Evolutionary conservation across 2,797 vertebrate genomes (phyloP), one percentile per base, ranked within the genome.

Genomic region (Octomys mimax): DNA sequence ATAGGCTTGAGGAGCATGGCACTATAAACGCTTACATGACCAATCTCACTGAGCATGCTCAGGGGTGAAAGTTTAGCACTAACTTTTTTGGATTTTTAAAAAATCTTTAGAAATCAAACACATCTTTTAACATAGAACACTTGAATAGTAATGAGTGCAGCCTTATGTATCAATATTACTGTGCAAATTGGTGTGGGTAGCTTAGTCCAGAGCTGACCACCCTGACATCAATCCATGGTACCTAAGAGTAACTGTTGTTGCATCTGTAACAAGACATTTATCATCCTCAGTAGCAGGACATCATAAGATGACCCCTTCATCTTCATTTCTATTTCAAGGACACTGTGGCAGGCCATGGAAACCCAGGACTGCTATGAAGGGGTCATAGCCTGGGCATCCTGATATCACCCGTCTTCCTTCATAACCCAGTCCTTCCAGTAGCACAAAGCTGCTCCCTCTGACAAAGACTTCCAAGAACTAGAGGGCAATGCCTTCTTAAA

Each of bases 41-140:
- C 98, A 98, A 98, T 99, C 98, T 98, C 98, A 98, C 98, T 97
- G 98, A 98, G 98, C 96, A 97, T 98, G 98, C 98, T 98, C 98
- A 98, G 98, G 98, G 98, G 98, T 98, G 97, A 98, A 98, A 97
- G 98, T 98, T 99, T 99, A 99, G 98, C 98, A 99, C 98, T 98
- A 99, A 92, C 99, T 98, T 98, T 98, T 98, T 98, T 96, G 61
- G 61, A 61, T 98, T 97, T 98, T 83, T 83, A 96, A 98, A 98
- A 96, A 98, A 98, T 97, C 98, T 98, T 98, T 97, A 98, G 98
- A 99, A 99, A 98, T 98, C 42, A 98, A 97, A 49, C 49, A 98
- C 77, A 97, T 98, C 98, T 98, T 98, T 98, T 98, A 98, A 99
- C 98, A 95, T 96, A 98, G 98, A 99, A 98, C 98, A 98, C 97